phyloP scores from a whole-genome alignment of 2,888 invertebrate species.

The Blera fallax region DNA sequence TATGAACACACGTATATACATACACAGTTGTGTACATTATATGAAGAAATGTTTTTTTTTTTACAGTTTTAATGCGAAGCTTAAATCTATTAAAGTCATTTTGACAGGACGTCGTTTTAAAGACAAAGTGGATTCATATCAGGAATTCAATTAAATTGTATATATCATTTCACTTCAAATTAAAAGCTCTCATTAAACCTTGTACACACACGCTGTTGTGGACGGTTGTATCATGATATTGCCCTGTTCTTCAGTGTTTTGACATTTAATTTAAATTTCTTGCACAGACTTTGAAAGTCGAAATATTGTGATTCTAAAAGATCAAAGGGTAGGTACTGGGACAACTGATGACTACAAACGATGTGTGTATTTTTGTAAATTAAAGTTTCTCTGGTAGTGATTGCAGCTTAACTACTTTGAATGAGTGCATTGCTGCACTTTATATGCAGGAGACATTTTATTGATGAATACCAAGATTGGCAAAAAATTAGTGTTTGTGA shows the following conservation, averaged over 20 bases:
- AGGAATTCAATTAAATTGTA: neutral
- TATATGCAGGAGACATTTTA: neutral
- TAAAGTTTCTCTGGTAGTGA: neutral
- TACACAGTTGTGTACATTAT: neutral
- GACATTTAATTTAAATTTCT: conserved; percentile 11
- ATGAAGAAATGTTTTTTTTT: neutral
- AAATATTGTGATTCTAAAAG: neutral
- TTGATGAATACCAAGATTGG: neutral
- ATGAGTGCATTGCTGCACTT: neutral
- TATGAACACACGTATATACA: neutral
- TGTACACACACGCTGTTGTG: neutral
- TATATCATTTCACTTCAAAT: neutral
- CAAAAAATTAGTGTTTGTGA: neutral
- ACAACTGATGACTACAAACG: neutral
- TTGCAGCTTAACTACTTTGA: neutral
- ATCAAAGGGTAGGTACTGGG: neutral
- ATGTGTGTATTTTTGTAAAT: neutral
- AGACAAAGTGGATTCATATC: neutral
- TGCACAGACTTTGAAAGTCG: neutral
- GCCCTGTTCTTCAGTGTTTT: neutral
- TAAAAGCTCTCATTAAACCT: neutral
- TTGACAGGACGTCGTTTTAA: neutral
- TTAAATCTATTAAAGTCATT: neutral
- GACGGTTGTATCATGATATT: neutral
- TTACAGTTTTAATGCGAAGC: neutral